These are phyloP conservation scores for Tipula helvola DNA, from an alignment of 2,888 invertebrate species.

Conservation along the genomic window DNA sequence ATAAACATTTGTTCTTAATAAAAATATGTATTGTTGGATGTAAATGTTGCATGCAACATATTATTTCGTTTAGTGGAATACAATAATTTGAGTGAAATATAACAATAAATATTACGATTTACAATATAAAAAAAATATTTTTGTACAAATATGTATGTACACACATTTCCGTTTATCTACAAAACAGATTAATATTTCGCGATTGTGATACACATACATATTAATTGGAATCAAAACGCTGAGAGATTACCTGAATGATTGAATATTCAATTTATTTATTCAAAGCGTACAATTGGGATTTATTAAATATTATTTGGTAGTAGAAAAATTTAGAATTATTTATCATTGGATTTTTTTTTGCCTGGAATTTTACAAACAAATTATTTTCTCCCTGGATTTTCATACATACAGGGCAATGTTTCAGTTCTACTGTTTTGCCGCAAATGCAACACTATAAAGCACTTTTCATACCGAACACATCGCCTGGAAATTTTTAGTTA, in stretches of 20 bases:
- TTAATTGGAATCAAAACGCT: neutral
- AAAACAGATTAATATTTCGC: neutral
- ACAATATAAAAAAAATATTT: neutral
- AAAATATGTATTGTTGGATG: too few relatives aligned
- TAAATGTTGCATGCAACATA: neutral
- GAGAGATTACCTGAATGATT: neutral
- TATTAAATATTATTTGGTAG: neutral
- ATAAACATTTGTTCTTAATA: neutral
- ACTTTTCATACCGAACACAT: too few relatives aligned
- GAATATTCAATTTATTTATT: neutral
- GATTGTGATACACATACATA: neutral
- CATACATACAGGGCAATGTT: too few relatives aligned
- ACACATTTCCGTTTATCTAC: neutral
- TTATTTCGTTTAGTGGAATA: neutral
- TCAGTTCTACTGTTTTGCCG: too few relatives aligned
- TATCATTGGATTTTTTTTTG: too few relatives aligned
- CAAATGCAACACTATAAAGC: too few relatives aligned
- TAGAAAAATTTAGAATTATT: neutral
- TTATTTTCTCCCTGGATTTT: too few relatives aligned
- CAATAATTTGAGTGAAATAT: neutral
- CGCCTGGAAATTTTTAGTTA: too few relatives aligned
- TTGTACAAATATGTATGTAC: neutral
- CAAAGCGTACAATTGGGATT: neutral
- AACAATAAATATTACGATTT: neutral
- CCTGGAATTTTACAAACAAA: too few relatives aligned